Conservation (phyloP, 2,113 vertebrate genomes). For the Myrmecobius fasciatus region DNA sequence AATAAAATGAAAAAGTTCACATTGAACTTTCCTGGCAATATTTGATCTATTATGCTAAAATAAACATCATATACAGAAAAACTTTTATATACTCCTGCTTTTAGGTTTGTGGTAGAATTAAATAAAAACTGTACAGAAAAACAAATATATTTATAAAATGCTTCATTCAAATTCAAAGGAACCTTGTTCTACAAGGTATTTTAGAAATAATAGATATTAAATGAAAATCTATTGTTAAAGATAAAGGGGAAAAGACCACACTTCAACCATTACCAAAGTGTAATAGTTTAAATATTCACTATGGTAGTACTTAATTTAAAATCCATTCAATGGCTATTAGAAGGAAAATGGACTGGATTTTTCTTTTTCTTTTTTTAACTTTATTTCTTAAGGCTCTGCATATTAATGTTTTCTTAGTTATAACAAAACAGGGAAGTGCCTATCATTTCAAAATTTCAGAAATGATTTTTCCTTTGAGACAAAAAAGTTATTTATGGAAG, state of each 20-base stretch:
- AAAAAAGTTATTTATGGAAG: neutral
- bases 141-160: neutral
- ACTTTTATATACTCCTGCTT: neutral
- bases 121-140: neutral
- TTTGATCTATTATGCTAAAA: neutral
- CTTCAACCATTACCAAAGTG: neutral
- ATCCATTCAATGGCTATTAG: conserved; percentile 2
- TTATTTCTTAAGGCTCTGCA: neutral
- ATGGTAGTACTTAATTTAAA: neutral
- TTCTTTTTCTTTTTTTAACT: neutral
- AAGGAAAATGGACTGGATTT: neutral
- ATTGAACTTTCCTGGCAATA: neutral
- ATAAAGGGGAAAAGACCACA: neutral
- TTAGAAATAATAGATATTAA: neutral
- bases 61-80: neutral
- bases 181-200: conserved; percentile 32
- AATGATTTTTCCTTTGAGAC: neutral
- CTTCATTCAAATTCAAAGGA: conserved; percentile 17
- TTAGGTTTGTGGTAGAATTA: neutral
- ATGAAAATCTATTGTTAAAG: neutral
- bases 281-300: neutral
- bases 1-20: neutral
- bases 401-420: conserved; percentile 2
- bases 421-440: neutral
- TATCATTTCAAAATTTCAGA: conserved; percentile 5